Conservation (phyloP, 2,888 invertebrate species). For the Callosobruchus maculatus region DNA sequence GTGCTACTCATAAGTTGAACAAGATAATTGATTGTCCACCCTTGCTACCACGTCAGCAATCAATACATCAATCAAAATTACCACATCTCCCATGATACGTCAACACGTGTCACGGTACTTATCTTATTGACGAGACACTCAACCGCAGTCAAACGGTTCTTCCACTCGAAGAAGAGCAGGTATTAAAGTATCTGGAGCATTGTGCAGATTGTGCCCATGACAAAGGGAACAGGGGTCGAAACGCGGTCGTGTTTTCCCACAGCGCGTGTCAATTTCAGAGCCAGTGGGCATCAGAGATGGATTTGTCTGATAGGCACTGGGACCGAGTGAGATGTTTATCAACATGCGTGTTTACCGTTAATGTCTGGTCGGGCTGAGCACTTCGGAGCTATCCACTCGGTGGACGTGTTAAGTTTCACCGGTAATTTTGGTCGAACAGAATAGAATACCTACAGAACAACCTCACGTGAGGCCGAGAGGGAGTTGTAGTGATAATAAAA, state of each 20-base stretch:
- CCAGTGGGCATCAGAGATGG: slow-evolving; percentile 9
- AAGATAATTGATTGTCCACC: no score
- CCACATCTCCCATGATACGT: not conserved
- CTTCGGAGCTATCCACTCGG: not conserved
- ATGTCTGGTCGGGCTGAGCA: not conserved
- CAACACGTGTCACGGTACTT: not conserved
- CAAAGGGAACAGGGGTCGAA: slow-evolving; percentile 17
- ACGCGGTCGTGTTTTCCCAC: slow-evolving; percentile 17
- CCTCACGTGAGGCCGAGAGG: no score
- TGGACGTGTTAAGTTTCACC: not conserved
- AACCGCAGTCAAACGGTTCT: not conserved
- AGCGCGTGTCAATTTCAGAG: slow-evolving; percentile 15
- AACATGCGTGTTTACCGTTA: not conserved
- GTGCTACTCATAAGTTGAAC: no score
- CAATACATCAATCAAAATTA: not conserved
- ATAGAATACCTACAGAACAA: no score
- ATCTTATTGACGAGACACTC: not conserved
- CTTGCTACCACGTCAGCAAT: no score
- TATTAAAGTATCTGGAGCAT: not conserved
- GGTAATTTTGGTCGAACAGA: not conserved
- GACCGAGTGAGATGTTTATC: not conserved
- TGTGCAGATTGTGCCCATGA: no score
- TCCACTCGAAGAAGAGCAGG: not conserved
- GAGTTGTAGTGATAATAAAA: no score
- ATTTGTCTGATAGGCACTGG: not conserved